Conservation (phyloP, 2,888 invertebrate genomes). For the Mimumesa dahlbomi region DNA sequence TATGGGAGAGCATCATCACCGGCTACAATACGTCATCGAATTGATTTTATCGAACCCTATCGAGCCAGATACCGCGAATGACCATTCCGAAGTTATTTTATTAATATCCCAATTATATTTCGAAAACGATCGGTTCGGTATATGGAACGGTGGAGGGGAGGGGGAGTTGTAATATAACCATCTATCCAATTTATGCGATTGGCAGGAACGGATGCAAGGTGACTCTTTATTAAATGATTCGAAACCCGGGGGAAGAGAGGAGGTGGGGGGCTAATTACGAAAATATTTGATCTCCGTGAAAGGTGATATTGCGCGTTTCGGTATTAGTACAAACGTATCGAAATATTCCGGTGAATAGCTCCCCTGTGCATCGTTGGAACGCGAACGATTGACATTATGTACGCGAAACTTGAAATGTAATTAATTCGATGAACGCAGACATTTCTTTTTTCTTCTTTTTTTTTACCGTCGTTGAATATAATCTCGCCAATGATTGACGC, state of each 20-base stretch:
- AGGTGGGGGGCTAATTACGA: constrained; percentile 51
- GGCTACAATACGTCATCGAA: constrained; percentile 15
- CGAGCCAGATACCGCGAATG: not conserved
- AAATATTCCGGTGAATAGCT: too few relatives aligned
- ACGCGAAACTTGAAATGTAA: too few relatives aligned
- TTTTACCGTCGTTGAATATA: too few relatives aligned
- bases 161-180: too few relatives aligned
- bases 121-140: constrained; percentile 21
- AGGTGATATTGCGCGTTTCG: constrained; percentile 11
- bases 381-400: too few relatives aligned
- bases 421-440: too few relatives aligned
- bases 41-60: constrained; percentile 40
- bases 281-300: constrained; percentile 44
- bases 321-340: too few relatives aligned
- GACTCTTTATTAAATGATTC: constrained; percentile 53
- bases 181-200: constrained; percentile 49
- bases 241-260: too few relatives aligned
- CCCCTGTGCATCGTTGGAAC: too few relatives aligned
- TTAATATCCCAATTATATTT: constrained; percentile 47
- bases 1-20: not conserved
- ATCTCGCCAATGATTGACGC: too few relatives aligned
- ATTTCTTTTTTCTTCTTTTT: too few relatives aligned
- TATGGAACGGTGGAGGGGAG: too few relatives aligned
- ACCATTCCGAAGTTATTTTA: constrained; percentile 40
- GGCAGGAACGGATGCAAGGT: constrained; percentile 44